These are phyloP conservation scores for Stichodactyla helianthus DNA, from an alignment of 64 coral and sea anemone species.

Conservation along the genomic window DNA sequence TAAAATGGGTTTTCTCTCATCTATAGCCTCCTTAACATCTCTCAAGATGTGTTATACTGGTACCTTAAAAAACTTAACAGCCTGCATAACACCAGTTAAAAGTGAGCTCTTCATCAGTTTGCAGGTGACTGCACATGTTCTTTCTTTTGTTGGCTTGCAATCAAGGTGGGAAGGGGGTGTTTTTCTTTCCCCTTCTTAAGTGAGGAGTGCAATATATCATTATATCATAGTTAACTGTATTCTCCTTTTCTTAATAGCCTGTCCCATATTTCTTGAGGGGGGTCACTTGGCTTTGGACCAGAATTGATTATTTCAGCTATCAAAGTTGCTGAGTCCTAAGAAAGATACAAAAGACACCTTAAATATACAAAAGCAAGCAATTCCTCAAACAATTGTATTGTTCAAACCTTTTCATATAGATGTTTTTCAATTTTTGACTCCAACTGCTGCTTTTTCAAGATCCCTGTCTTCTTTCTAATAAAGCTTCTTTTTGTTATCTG, in stretches of 20 bases:
- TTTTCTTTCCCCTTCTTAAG: neutral
- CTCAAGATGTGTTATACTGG: no score
- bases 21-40: no score
- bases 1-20: no score
- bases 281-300: constrained; percentile 66
- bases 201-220: neutral
- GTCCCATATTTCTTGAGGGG: constrained; percentile 65
- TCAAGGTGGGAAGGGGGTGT: neutral
- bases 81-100: no score
- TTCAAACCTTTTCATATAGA: constrained; percentile 51
- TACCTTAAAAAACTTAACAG: no score
- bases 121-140: no score
- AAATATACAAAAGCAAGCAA: no score
- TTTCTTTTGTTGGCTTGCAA: neutral
- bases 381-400: neutral
- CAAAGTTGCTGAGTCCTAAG: constrained; percentile 53
- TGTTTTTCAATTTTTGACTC: constrained; percentile 54
- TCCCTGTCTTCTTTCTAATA: constrained; percentile 46
- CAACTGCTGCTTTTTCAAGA: constrained; percentile 35
- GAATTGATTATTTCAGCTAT: constrained; percentile 78
- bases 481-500: constrained; percentile 23
- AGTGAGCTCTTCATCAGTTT: no score
- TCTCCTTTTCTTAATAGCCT: constrained; percentile 44
- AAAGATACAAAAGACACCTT: neutral
- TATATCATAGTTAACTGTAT: neutral